phyloP scores from a whole-genome alignment of 1,140 invertebrate species.

The Lepidurus arcticus region DNA sequence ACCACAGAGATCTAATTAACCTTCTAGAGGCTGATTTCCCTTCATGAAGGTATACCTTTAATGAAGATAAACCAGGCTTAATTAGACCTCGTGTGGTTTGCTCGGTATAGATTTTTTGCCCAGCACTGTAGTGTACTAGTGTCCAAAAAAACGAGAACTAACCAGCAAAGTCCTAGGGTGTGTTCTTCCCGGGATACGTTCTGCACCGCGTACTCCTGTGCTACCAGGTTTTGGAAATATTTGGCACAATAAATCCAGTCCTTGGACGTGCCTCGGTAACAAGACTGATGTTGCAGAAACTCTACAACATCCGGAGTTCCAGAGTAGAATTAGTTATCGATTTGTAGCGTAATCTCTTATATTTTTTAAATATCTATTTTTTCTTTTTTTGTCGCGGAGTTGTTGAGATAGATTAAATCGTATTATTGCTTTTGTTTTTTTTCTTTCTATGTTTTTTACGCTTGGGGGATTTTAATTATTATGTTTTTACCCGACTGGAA shows the following conservation, averaged over 20 bases:
- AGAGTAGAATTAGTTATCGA: background rate
- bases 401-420: no score
- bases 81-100: no score
- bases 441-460: no score
- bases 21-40: no score
- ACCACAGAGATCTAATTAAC: no score
- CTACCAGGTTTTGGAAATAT: conserved; percentile 28
- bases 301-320: conserved; percentile 5
- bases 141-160: background rate
- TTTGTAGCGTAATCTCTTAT: background rate
- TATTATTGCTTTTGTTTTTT: no score
- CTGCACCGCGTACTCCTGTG: background rate
- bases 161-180: conserved; percentile 35
- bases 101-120: no score
- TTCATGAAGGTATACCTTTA: no score
- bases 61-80: no score
- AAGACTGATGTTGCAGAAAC: conserved; percentile 34
- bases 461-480: background rate
- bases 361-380: background rate
- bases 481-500: conserved; percentile 32
- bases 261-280: conserved; percentile 32
- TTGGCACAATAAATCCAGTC: conserved; percentile 35
- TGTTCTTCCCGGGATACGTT: conserved; percentile 31
- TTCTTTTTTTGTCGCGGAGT: background rate
- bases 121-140: no score